Base-by-base conservation (phyloP, 2,888 invertebrate species). In the Spatulosminthurus flaviceps region DNA sequence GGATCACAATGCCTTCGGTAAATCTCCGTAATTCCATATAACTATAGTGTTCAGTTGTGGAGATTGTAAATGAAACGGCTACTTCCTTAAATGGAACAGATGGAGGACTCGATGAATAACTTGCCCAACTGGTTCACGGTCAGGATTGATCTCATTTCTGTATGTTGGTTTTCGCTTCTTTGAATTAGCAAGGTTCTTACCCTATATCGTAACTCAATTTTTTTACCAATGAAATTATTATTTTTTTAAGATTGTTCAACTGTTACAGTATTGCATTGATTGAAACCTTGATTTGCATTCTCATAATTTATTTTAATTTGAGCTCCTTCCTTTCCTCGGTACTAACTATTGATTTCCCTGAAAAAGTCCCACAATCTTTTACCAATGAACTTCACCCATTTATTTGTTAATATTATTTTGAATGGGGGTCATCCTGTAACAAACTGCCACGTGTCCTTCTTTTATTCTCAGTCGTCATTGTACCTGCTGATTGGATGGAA, bases 51-150 rank as follows among this genome's bases (percentile, higher is more conserved):
- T 51, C 51, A 51, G 16, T 51, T 9, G n/a, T 13, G 51, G 51
- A 51, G 51, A 51, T 51, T 51, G 51, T 51, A 51, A 51, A 51
- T 51, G n/a, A 51, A 51, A 51, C 19, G n/a, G 51, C 51, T 51
- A 51, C 51, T 51, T 51, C 51, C 51, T 51, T 51, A 51, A 51
- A 51, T 51, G 51, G 51, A 51, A 51, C 51, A 51, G 51, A 51
- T 51, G 51, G 51, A 51, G 51, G 51, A 51, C 51, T 51, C 16
- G 51, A 51, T 19, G 16, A 51, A 51, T 51, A 69, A 69, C 69
- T 69, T 69, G 69, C 34, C 26, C 69, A 29, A 69, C 69, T 69
- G 69, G 69, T 69, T 69, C 69, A 69, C 34, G 29, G 69, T 28
- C 29, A 51, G 51, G 51, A 51, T 51, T 51, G 51, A 51, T 19